Evolutionary conservation across 2,113 vertebrate genomes (phyloP).

Genomic region (Hipposideros armiger): DNA sequence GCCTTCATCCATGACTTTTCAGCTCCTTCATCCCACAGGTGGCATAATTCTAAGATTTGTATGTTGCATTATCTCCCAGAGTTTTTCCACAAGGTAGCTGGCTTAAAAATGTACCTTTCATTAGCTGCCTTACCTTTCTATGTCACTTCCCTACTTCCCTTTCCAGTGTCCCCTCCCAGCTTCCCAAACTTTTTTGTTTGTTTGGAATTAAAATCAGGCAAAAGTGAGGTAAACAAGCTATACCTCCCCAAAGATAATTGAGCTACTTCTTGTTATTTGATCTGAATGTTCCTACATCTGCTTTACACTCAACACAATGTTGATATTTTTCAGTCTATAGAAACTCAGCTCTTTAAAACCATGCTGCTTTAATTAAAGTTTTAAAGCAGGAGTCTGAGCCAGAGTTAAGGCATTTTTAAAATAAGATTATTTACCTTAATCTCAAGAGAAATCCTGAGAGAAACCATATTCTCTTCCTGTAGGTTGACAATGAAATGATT

Average conservation of each 20-base stretch:
- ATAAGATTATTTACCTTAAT: conserved; percentile 42
- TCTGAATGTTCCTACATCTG: not conserved
- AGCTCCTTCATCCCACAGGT: not conserved
- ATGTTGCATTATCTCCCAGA: not conserved
- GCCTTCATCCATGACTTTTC: not conserved
- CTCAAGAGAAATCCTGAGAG: conserved; percentile 24
- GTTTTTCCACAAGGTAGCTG: not conserved
- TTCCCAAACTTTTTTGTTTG: not conserved
- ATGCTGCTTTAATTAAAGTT: conserved; percentile 27
- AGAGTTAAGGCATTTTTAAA: conserved; percentile 53
- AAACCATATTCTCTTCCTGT: not conserved
- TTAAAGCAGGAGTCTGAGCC: conserved; percentile 29
- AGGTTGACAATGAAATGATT: conserved; percentile 12
- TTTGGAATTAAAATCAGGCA: not conserved
- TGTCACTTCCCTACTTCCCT: not conserved
- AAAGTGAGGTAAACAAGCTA: not conserved
- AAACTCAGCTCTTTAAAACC: conserved; percentile 52
- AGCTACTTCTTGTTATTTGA: not conserved
- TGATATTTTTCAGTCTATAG: conserved; percentile 42
- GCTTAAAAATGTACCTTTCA: not conserved
- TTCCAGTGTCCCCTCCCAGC: not conserved
- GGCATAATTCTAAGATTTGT: not conserved
- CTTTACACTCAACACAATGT: not conserved
- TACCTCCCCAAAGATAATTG: not conserved
- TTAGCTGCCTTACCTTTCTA: not conserved